Evolutionary conservation across 2,113 vertebrate genomes (phyloP), one percentile per base, ranked within the genome.

Genomic region (Chionodraco myersi): DNA sequence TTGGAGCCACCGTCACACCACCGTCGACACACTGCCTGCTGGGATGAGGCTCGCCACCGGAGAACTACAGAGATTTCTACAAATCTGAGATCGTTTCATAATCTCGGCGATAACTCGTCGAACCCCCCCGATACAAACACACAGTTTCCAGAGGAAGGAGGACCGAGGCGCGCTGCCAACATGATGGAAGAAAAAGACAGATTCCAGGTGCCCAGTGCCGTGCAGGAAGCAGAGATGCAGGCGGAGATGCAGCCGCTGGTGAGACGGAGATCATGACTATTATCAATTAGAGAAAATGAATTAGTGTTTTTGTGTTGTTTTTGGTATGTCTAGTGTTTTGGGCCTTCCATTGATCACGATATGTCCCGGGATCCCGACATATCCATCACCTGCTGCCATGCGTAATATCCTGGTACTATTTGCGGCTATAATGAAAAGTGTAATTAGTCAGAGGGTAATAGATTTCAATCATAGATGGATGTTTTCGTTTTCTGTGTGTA

Each of bases 111-210:
- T 30, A 74, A 72, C 51, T 67, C 44, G 11, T 68, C 58, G 68
- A 14, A 78, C 73, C 49, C 59, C 77, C 18, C 72, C 3, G 30
- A 10, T 14, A 1, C 18, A 51, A 36, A 15, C 52, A n/a, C 53
- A 26, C 3, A 44, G 54, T 47, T 68, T 48, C n/a, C 12, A 41
- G 48, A 65, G 65, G 70, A 64, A 61, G 34, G 7, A 77, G 56
- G 58, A 88, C 57, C 71, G 71, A 79, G 77, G 65, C 58, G 79
- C 83, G 86, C 84, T 84, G 93, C 93, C 96, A 97, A 94, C 82
- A 98, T 99, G 97, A 98, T 98, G 97, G 97, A 99, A 90, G 97
- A 98, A 93, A 99, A 97, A 85, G 97, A 99, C 86, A 95, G 97
- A 94, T 97, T 98, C 90, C 97, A 98, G 87, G 97, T 98, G 89